phyloP scores from a whole-genome alignment of 2,113 vertebrate genomes.

The Dolichallabes microphthalmus region DNA sequence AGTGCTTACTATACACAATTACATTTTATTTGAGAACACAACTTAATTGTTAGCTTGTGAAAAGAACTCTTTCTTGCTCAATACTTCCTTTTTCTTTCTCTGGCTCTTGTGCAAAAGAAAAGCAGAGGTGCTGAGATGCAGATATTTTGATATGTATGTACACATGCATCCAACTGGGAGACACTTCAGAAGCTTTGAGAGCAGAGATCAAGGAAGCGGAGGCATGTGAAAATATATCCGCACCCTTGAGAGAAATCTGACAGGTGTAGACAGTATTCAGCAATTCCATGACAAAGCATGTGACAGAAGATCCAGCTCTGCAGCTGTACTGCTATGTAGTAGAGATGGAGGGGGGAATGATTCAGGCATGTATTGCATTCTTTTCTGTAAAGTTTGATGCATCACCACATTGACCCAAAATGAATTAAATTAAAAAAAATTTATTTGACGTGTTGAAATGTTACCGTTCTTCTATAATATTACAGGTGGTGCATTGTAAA shows the following conservation, averaged over 20 bases:
- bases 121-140: background rate
- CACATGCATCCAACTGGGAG: background rate
- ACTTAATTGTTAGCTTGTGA: background rate
- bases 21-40: background rate
- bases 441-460: no score
- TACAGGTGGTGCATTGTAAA: no score
- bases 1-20: background rate
- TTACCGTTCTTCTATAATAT: no score
- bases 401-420: no score
- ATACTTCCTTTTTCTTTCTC: background rate
- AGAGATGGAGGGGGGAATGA: no score
- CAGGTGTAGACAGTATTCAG: background rate
- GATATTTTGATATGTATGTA: constrained; percentile 2
- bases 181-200: background rate
- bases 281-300: background rate
- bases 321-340: background rate
- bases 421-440: no score
- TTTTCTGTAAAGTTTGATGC: no score
- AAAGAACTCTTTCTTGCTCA: background rate
- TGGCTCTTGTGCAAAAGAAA: constrained; percentile 10
- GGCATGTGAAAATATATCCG: background rate
- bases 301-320: background rate
- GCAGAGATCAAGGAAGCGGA: background rate
- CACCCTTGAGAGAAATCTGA: background rate
- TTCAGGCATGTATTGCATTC: no score